Evolutionary conservation across 2,888 invertebrate genomes (phyloP).

Genomic region (Antitype chi): DNA sequence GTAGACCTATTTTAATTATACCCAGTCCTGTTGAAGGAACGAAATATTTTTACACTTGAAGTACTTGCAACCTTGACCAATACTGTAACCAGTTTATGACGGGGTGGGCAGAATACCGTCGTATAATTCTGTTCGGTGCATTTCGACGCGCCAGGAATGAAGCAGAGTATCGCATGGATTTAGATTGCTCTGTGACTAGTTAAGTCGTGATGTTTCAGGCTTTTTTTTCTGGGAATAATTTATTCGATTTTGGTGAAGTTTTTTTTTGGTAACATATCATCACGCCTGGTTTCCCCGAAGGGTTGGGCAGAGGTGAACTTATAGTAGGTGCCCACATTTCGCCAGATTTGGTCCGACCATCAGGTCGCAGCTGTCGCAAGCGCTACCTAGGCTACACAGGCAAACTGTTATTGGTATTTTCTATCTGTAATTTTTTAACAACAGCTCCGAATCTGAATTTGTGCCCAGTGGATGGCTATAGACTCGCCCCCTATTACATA

Average conservation of each 20-base stretch:
- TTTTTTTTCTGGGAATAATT: background rate
- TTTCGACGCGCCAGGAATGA: constrained; percentile 33
- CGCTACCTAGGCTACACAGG: no score
- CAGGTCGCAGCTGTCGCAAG: no score
- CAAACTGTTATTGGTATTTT: no score
- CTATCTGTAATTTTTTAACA: no score
- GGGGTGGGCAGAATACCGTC: constrained; percentile 28
- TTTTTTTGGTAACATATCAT: background rate
- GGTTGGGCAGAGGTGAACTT: no score
- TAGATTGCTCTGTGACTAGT: constrained; percentile 27
- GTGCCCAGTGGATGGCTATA: no score
- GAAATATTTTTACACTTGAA: constrained; percentile 56
- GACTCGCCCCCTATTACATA: no score
- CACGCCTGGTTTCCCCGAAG: no score
- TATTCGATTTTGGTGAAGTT: background rate
- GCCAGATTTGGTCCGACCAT: no score
- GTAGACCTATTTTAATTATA: constrained; percentile 50
- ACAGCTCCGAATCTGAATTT: no score
- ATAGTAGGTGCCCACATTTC: no score
- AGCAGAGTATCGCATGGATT: constrained; percentile 22
- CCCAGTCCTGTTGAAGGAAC: constrained; percentile 25
- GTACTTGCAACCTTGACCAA: constrained; percentile 62
- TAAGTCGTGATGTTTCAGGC: background rate
- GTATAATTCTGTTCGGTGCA: constrained; percentile 16
- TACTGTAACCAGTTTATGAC: constrained; percentile 56